Evolutionary conservation across 2,113 vertebrate genomes (phyloP).

Genomic region (Nestor notabilis): DNA sequence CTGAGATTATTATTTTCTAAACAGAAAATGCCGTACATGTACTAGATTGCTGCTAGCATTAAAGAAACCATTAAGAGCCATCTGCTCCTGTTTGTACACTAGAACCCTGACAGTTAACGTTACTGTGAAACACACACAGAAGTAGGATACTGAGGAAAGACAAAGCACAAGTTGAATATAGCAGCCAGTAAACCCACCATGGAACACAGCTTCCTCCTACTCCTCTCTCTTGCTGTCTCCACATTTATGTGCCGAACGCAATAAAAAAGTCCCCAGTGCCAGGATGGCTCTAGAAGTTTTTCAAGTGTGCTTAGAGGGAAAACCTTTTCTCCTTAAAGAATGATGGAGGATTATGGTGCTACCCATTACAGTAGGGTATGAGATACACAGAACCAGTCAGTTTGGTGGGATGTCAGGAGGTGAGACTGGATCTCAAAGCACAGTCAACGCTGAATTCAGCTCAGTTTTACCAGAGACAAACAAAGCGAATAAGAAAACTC

Average conservation of each 20-base stretch:
- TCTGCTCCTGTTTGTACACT: neutral
- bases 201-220: neutral
- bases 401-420: neutral
- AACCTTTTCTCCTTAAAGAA: neutral
- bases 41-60: neutral
- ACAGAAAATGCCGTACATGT: neutral
- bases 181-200: neutral
- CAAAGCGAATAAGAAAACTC: neutral
- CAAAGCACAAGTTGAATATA: neutral
- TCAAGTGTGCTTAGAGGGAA: neutral
- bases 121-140: neutral
- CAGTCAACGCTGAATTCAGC: neutral
- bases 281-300: neutral
- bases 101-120: neutral
- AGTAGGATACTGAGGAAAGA: neutral
- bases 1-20: neutral
- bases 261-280: neutral
- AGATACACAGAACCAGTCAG: neutral
- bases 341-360: fast-evolving
- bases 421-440: neutral
- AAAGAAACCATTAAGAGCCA: conserved; percentile 1
- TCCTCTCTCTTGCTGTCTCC: neutral
- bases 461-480: neutral
- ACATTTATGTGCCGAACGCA: neutral
- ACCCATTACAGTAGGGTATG: neutral